phyloP scores from a whole-genome alignment of 2,888 invertebrate species.

The Altica lythri region DNA sequence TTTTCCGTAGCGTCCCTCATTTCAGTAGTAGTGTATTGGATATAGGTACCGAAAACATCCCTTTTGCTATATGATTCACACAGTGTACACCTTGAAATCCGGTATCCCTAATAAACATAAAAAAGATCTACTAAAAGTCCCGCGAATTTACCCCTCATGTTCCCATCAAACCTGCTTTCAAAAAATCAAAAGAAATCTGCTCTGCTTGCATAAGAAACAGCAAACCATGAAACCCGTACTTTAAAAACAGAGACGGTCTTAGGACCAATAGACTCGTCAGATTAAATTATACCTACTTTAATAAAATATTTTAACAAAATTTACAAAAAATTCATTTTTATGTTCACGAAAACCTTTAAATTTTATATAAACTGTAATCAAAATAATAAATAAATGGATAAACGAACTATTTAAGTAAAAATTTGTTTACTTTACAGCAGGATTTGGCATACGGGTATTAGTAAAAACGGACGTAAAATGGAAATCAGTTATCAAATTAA shows the following conservation, averaged over 20 bases:
- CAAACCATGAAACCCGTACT: too few species aligned
- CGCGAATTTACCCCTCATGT: conserved; percentile 20
- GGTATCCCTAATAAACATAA: conserved; percentile 20
- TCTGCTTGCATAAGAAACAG: conserved; percentile 17
- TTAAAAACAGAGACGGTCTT: neutral
- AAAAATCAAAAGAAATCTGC: conserved; percentile 18
- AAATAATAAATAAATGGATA: too few species aligned
- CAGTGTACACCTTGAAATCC: conserved; percentile 21
- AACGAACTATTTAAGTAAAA: too few species aligned
- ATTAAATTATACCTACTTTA: neutral
- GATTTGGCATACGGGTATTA: too few species aligned
- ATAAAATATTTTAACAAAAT: too few species aligned
- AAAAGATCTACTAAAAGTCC: conserved; percentile 18
- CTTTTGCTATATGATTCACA: too few species aligned
- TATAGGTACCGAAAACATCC: neutral
- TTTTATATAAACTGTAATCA: too few species aligned
- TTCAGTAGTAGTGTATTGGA: neutral
- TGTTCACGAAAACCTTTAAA: too few species aligned
- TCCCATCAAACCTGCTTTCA: conserved; percentile 20
- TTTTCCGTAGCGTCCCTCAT: neutral
- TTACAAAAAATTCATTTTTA: too few species aligned
- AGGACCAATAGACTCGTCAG: neutral
- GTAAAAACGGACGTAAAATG: too few species aligned
- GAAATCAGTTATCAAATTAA: too few species aligned
- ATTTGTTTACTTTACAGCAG: too few species aligned